Evolutionary conservation across 2,888 invertebrate species (phyloP), one percentile per base, ranked within the genome.

Genomic region (Pyrochroa serraticornis): DNA sequence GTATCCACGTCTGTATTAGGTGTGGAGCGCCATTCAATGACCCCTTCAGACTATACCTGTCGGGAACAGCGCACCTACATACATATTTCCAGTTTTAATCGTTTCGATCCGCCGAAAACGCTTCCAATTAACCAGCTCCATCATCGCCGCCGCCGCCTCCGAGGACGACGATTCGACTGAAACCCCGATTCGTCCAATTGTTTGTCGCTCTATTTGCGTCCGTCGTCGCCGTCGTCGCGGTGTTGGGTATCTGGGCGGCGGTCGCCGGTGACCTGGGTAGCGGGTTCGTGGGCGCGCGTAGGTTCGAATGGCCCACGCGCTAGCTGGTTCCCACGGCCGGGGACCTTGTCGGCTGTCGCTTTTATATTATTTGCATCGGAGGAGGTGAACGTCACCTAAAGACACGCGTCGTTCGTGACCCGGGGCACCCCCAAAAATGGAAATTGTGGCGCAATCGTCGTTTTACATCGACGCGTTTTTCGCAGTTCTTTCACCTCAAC

Each of bases 261-360:
- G 56, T 58, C 53, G 63, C 61, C 61, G 22, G 56, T 49, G 60
- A 58, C 62, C 59, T 58, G 60, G 68, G 66, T 67, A 60, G 67
- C 62, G 64, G 60, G 53, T 61, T 55, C 60, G 69, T 69, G 68
- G 64, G 58, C 69, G 69, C 70, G 71, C 70, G 71, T 69, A 63
- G 68, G 69, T 64, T 67, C 66, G 8, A n/a, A 34, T 6, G 43
- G 44, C 31, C 30, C 45, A 45, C 46, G 39, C 45, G 39, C 46
- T 37, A 45, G 30, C 9, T 22, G 46, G 44, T 52, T 52, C 52
- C 52, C 52, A 52, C 52, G 52, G 42, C 22, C 31, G 38, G 31
- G 35, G 52, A 42, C 43, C 42, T 44, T 53, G 44, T 36, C 51
- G 43, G 36, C 43, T 12, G 10, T 9, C 14, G 33, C 14, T 37